Evolutionary conservation across 1,140 invertebrate genomes (phyloP).

Genomic region (Manduca sexta): DNA sequence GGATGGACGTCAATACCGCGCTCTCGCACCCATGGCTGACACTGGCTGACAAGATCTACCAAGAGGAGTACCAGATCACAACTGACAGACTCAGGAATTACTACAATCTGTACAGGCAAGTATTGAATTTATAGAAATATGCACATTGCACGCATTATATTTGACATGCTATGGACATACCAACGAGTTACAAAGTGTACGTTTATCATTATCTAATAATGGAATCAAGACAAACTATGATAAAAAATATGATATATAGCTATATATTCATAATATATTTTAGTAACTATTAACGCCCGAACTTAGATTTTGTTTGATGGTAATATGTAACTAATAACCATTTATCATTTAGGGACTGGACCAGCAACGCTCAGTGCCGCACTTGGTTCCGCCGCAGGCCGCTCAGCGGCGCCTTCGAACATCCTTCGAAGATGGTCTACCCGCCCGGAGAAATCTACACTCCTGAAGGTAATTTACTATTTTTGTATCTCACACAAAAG

Average conservation of each 20-base stretch:
- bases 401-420: constrained; percentile 86
- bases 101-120: constrained; percentile 81
- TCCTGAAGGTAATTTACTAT: constrained; percentile 72
- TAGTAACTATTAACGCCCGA: too few species aligned
- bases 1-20: constrained; percentile 86
- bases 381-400: constrained; percentile 88
- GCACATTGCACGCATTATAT: too few species aligned
- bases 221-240: too few species aligned
- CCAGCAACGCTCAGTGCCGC: constrained; percentile 89
- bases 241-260: too few species aligned
- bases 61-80: constrained; percentile 81
- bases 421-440: constrained; percentile 96
- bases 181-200: too few species aligned
- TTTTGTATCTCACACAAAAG: too few species aligned
- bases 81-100: constrained; percentile 85
- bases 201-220: too few species aligned
- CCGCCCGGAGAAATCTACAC: constrained; percentile 88
- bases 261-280: too few species aligned
- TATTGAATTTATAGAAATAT: too few species aligned
- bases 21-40: constrained; percentile 92
- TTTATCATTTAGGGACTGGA: constrained; percentile 82
- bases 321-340: too few species aligned
- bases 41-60: constrained; percentile 76
- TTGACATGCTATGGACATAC: too few species aligned
- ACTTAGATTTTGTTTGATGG: too few species aligned